Evolutionary conservation across 2,888 invertebrate species (phyloP), one percentile per base, ranked within the genome.

Genomic region (Exocentrus adspersus): DNA sequence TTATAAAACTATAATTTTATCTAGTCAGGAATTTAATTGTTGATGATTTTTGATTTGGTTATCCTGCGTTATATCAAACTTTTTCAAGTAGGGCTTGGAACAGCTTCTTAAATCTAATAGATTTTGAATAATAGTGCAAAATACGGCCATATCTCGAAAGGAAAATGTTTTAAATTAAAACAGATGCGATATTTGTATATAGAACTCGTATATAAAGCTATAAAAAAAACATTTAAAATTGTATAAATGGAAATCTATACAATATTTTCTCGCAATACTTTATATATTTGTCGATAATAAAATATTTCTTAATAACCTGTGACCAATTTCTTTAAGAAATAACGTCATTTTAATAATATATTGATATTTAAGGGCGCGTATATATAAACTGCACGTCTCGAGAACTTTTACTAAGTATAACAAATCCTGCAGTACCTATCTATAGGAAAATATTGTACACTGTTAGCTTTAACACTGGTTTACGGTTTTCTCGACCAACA

Each of bases 151-250:
- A 67, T 66, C 62, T 70, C 61, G 65, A 65, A 65, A 58, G 37
- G 59, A 54, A 56, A 65, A 53, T 72, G 74, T 76, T 76, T 75
- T 75, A 75, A 75, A 75, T 74, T 73, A 75, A 76, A 76, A 74
- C 75, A 73, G 62, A 67, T 37, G 60, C 68, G 70, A 65, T 65
- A 64, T 67, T 62, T 72, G 65, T 71, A 68, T 53, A 71, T 73
- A 71, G 57, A 65, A 50, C 51, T 52, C 60, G 61, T 53, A 60
- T 53, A 61, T 54, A 64, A 53, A 48, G 60, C 57, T 67, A 53
- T 65, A 68, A 50, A 62, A 45, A 66, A 53, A 66, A 53, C 60
- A 58, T 67, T 72, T 62, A 56, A 65, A 65, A 54, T 60, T 69
- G 60, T 70, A 64, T 71, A 67, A 62, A 70, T 54, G 60, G 57